These are phyloP conservation scores for Nomada ferruginata DNA, from an alignment of 2,888 invertebrate genomes.

Conservation along the genomic window DNA sequence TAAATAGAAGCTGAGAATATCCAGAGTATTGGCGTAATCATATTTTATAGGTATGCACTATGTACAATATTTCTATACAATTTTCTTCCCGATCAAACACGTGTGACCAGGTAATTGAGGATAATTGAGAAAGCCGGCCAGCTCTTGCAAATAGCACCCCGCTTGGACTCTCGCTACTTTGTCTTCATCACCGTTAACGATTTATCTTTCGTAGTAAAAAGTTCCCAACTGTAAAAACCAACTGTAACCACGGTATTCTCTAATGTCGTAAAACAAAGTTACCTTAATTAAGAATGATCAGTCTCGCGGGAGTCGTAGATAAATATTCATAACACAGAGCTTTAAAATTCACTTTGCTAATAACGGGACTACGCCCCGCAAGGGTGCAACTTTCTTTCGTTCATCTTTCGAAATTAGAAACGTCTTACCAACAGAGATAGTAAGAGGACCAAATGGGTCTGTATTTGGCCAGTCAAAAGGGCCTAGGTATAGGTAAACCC, in stretches of 20 bases:
- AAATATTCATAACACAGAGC: neutral
- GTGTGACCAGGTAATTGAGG: conserved; percentile 1
- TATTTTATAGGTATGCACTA: neutral
- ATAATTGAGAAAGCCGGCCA: conserved; percentile 8
- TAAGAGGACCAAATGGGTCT: too few species aligned
- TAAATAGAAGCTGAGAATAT: neutral
- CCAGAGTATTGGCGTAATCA: neutral
- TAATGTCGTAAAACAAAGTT: conserved; percentile 13
- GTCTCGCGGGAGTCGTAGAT: conserved; percentile 8
- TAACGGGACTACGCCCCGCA: too few species aligned
- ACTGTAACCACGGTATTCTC: conserved; percentile 8
- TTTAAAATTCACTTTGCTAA: neutral
- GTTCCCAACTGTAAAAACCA: conserved; percentile 9
- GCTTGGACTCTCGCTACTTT: neutral
- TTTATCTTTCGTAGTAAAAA: conserved; percentile 21
- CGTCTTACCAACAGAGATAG: too few species aligned
- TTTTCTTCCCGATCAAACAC: neutral
- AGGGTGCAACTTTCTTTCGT: neutral
- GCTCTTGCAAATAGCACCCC: neutral
- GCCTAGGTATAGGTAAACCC: too few species aligned
- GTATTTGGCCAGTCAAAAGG: too few species aligned
- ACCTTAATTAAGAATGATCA: conserved; percentile 11
- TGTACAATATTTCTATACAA: neutral
- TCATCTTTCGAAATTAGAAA: too few species aligned
- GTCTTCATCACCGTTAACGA: conserved; percentile 12